Conservation (phyloP, 2,113 vertebrate species). For the Corvus hawaiiensis region DNA sequence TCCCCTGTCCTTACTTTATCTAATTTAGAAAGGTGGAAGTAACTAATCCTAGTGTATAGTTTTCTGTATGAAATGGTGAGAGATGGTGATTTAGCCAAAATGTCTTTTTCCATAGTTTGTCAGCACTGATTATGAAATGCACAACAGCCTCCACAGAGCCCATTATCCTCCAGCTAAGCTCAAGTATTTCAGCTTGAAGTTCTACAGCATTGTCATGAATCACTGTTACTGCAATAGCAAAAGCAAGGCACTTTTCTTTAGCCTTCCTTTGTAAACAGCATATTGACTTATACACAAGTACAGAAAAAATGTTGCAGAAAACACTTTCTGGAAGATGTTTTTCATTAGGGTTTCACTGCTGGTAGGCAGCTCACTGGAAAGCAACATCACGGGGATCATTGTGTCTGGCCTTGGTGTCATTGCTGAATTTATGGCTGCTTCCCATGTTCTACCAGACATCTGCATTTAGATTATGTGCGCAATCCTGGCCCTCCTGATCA, state of each 20-base stretch:
- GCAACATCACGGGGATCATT: neutral
- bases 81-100: neutral
- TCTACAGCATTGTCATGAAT: neutral
- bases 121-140: neutral
- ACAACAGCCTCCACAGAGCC: neutral
- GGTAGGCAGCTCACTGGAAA: neutral
- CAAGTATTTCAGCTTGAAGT: neutral
- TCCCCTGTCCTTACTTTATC: neutral
- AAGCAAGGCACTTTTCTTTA: neutral
- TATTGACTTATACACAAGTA: neutral
- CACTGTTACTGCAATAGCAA: neutral
- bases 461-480: neutral
- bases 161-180: neutral
- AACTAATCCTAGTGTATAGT: neutral
- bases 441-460: neutral
- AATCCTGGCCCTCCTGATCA: neutral
- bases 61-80: neutral
- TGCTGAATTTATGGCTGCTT: neutral
- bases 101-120: neutral
- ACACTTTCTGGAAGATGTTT: neutral
- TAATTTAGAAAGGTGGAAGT: neutral
- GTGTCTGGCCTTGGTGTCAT: neutral
- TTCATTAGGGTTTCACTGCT: neutral
- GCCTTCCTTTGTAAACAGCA: neutral
- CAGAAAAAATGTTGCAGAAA: neutral